phyloP scores from a whole-genome alignment of 2,113 vertebrate species.

The Odontesthes bonariensis region DNA sequence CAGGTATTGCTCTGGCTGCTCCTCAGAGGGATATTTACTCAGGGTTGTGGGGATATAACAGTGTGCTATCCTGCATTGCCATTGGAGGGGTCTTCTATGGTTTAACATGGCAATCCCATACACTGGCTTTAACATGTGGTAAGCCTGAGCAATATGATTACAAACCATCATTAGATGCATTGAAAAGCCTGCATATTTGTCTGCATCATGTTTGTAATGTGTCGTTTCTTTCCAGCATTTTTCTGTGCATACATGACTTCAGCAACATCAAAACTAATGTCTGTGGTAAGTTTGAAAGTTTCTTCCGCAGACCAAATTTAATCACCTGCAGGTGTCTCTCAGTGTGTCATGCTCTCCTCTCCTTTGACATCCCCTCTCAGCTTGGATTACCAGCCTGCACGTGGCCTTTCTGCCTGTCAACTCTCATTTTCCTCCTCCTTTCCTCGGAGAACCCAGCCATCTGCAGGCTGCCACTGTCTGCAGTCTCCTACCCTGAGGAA shows the following conservation, averaged over 20 bases:
- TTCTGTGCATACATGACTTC: constrained; percentile 84
- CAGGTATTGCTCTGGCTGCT: constrained; percentile 84
- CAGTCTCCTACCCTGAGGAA: constrained; percentile 86
- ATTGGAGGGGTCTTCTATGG: constrained; percentile 87
- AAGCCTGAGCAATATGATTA: constrained; percentile 35
- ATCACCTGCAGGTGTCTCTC: constrained; percentile 26
- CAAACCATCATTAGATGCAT: not conserved
- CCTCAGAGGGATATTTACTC: constrained; percentile 81
- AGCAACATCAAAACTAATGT: constrained; percentile 78
- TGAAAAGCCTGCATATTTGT: not conserved
- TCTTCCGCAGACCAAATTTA: not conserved
- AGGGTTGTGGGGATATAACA: constrained; percentile 87
- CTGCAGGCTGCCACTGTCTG: constrained; percentile 83
- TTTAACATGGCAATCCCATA: constrained; percentile 88
- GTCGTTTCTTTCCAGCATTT: constrained; percentile 72
- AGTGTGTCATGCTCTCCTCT: constrained; percentile 45
- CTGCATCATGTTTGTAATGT: not conserved
- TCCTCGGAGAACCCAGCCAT: constrained; percentile 81
- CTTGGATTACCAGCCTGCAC: constrained; percentile 86
- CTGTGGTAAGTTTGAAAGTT: constrained; percentile 77
- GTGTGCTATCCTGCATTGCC: constrained; percentile 82
- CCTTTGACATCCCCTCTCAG: constrained; percentile 66
- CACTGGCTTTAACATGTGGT: constrained; percentile 85
- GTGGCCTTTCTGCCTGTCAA: constrained; percentile 89
- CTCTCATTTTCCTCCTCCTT: constrained; percentile 86